These are phyloP conservation scores for Gnatocerus cornutus DNA, from an alignment of 2,888 invertebrate genomes.

Conservation along the genomic window DNA sequence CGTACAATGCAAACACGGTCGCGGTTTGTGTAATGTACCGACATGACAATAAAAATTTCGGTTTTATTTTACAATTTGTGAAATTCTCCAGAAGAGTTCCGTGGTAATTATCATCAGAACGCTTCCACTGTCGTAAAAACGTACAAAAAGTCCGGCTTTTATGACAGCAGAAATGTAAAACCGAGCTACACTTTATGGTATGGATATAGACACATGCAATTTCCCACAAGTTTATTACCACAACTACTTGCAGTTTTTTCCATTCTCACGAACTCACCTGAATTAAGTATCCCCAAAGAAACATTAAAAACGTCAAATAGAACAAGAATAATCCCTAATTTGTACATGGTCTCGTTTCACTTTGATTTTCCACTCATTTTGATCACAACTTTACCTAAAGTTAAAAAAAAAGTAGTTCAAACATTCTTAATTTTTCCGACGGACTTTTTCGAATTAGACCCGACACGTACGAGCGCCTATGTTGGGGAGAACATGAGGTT, in stretches of 20 bases:
- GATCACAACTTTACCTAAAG: not conserved
- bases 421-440: not conserved
- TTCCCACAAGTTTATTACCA: constrained; percentile 36
- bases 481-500: constrained; percentile 10
- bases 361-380: constrained; percentile 12
- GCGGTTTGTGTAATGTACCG: constrained; percentile 41
- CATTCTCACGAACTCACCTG: constrained; percentile 53
- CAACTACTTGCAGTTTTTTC: constrained; percentile 3
- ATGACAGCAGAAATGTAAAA: constrained; percentile 10
- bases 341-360: constrained; percentile 43
- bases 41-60: constrained; percentile 13
- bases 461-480: constrained; percentile 18
- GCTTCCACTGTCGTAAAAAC: not conserved
- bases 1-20: constrained; percentile 34
- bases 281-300: constrained; percentile 56
- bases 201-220: constrained; percentile 4
- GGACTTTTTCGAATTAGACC: not conserved
- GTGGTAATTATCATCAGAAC: not conserved
- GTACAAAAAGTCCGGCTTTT: constrained; percentile 18
- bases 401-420: not conserved
- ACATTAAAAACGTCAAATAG: constrained; percentile 49
- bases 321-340: constrained; percentile 47
- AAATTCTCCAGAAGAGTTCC: not conserved
- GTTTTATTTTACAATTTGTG: constrained; percentile 15
- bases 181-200: constrained; percentile 10